Evolutionary conservation across 2,113 vertebrate genomes (phyloP).

Genomic region (Cyprinodon brontotheroides): DNA sequence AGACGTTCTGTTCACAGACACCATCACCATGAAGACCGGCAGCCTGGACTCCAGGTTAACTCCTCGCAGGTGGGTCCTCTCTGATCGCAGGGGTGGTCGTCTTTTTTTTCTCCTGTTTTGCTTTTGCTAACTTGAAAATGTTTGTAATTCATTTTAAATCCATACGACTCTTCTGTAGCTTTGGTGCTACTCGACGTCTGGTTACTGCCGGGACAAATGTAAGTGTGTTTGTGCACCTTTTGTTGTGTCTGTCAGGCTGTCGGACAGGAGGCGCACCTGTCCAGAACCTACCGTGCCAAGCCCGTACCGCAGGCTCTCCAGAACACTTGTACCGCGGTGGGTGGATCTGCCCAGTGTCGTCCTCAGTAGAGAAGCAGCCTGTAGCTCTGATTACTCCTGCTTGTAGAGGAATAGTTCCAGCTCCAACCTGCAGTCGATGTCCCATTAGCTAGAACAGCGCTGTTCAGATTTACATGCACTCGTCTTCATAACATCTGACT

Average conservation of each 20-base stretch:
- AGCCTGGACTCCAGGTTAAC: constrained; percentile 97
- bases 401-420: constrained; percentile 20
- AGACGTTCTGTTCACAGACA: constrained; percentile 97
- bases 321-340: constrained; percentile 76
- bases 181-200: not conserved
- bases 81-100: not conserved
- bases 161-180: not conserved
- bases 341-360: constrained; percentile 66
- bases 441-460: not conserved
- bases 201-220: constrained; percentile 25
- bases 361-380: constrained; percentile 37
- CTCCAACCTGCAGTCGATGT: constrained; percentile 1
- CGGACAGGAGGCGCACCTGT: constrained; percentile 75
- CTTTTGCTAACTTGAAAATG: not conserved
- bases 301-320: constrained; percentile 73
- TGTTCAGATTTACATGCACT: not conserved
- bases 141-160: not conserved
- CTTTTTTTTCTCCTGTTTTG: not conserved
- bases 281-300: constrained; percentile 60
- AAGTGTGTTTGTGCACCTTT: constrained; percentile 49
- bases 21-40: constrained; percentile 98
- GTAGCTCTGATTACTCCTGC: constrained; percentile 26
- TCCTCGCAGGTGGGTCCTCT: constrained; percentile 87
- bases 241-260: constrained; percentile 74
- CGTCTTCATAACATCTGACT: too few species aligned